Percentiles rank a stretch among this genome's conserved stretches.
Conservation (phyloP, 2,888 invertebrate genomes). For the Platerodrilus igneus region DNA sequence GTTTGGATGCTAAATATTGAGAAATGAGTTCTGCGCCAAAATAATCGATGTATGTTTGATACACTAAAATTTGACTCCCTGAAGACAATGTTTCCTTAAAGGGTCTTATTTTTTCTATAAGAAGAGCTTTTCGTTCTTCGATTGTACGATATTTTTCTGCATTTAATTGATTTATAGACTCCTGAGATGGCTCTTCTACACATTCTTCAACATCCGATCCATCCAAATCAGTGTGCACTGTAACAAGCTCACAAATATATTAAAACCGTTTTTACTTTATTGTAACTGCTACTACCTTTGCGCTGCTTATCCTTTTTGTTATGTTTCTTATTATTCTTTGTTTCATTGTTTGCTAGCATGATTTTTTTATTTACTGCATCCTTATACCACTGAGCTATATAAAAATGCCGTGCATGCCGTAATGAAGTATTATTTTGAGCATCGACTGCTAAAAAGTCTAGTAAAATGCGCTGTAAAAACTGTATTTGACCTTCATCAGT, state of each 20-base stretch:
- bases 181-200: neutral
- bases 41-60: constrained; percentile 62
- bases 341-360: constrained; percentile 43
- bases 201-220: constrained; percentile 36
- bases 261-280: neutral
- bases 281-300: constrained; percentile 28
- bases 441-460: constrained; percentile 81
- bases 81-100: neutral
- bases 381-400: constrained; percentile 87
- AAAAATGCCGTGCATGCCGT: constrained; percentile 84
- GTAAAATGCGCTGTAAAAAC: constrained; percentile 75
- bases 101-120: neutral
- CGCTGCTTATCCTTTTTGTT: constrained; percentile 36
- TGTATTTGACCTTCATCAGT: constrained; percentile 73
- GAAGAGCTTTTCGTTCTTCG: neutral
- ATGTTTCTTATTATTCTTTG: constrained; percentile 31
- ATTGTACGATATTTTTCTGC: neutral
- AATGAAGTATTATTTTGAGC: constrained; percentile 76
- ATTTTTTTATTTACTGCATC: constrained; percentile 68
- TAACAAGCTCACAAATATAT: neutral
- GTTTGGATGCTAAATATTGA: constrained; percentile 81
- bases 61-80: neutral
- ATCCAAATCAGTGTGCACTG: constrained; percentile 34
- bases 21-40: constrained; percentile 79
- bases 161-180: neutral